These are phyloP conservation scores for Pharmacophagus antenor DNA, from an alignment of 2,888 invertebrate species.

Conservation along the genomic window DNA sequence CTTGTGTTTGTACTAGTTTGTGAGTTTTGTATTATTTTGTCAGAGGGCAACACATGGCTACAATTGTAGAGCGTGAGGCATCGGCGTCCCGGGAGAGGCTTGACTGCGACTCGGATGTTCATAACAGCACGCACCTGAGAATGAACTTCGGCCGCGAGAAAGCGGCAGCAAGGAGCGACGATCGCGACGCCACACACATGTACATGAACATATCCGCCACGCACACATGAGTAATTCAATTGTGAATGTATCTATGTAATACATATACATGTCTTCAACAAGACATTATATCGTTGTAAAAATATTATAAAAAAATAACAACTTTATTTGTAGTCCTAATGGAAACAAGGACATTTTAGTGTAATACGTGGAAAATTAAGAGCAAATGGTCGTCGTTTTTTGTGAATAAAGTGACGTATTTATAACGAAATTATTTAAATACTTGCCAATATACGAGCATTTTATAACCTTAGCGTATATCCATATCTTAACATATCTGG, in stretches of 20 bases:
- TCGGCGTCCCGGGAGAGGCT: conserved; percentile 65
- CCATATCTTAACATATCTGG: too few species aligned
- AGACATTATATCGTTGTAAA: too few species aligned
- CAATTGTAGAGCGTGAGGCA: conserved; percentile 69
- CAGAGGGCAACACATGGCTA: conserved; percentile 70
- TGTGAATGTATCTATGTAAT: not conserved
- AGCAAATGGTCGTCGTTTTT: not conserved
- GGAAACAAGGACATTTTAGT: too few species aligned
- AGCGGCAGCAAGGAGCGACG: conserved; percentile 47
- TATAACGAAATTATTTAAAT: not conserved
- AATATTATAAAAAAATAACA: too few species aligned
- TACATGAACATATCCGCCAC: conserved; percentile 77
- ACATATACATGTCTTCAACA: not conserved
- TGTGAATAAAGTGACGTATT: not conserved
- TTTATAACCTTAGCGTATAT: not conserved
- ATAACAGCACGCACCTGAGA: conserved; percentile 59
- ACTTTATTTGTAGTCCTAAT: too few species aligned
- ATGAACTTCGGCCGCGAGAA: conserved; percentile 62
- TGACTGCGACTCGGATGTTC: conserved; percentile 53
- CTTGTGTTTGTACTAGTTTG: not conserved
- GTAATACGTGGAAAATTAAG: too few species aligned
- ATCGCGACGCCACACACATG: conserved; percentile 64
- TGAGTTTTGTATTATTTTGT: not conserved
- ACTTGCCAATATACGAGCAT: not conserved
- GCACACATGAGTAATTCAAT: conserved; percentile 51